phyloP scores from a whole-genome alignment of 2,113 vertebrate genomes.

The Pipa parva region DNA sequence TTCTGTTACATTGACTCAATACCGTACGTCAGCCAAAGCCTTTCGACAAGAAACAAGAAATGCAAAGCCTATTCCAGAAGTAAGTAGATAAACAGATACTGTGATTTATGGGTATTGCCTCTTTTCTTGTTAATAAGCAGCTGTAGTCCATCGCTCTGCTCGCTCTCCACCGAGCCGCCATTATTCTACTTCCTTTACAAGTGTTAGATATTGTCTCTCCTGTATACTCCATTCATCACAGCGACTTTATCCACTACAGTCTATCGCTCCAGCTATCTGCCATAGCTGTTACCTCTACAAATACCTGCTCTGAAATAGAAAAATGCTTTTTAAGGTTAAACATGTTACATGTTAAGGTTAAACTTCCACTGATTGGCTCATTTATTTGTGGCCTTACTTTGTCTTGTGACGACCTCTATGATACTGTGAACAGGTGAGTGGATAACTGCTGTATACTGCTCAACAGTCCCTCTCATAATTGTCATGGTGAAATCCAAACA shows the following conservation, averaged over 20 bases:
- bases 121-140: neutral
- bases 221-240: neutral
- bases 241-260: neutral
- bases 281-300: neutral
- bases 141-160: neutral
- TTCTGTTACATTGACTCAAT: conserved; percentile 6
- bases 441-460: too few species aligned
- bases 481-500: too few species aligned
- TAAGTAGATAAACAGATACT: neutral
- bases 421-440: neutral
- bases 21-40: neutral
- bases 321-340: too few species aligned
- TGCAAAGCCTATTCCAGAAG: neutral
- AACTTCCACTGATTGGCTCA: too few species aligned
- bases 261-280: neutral
- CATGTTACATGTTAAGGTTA: too few species aligned
- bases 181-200: neutral
- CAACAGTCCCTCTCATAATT: too few species aligned
- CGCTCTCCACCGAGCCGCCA: neutral
- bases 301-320: neutral
- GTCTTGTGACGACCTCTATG: too few species aligned
- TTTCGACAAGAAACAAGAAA: too few species aligned
- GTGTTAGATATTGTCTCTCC: neutral
- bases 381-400: neutral
- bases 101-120: conserved; percentile 11